Percentiles rank a stretch among this genome's conserved stretches.
phyloP scores from a whole-genome alignment of 2,113 vertebrate species.

The Paraplagusia blochii region DNA sequence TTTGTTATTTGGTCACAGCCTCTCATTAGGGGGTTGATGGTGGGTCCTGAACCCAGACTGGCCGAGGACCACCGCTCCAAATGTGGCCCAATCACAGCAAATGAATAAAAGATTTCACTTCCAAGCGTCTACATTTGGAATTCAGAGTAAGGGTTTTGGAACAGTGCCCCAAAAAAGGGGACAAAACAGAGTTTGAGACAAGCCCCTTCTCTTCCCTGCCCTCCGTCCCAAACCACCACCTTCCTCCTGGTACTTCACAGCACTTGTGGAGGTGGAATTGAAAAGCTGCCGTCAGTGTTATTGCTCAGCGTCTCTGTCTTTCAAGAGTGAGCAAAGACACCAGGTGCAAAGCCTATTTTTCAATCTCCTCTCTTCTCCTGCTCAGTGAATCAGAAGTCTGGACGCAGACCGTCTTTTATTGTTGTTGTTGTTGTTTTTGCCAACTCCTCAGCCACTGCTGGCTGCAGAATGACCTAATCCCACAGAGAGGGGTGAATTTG shows the following conservation, averaged over 20 bases:
- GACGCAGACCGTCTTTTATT: neutral
- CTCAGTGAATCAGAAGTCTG: constrained; percentile 10
- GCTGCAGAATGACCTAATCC: constrained; percentile 26
- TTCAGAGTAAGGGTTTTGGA: constrained; percentile 38
- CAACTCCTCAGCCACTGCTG: constrained; percentile 7
- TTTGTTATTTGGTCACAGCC: no score
- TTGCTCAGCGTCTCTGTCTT: constrained; percentile 24
- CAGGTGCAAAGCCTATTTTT: constrained; percentile 36
- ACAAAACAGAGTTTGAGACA: constrained; percentile 19
- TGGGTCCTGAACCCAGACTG: no score
- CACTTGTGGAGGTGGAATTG: constrained; percentile 49
- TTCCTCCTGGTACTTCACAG: constrained; percentile 19
- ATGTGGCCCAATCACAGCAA: constrained; percentile 48
- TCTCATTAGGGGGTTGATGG: no score
- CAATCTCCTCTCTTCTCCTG: constrained; percentile 32
- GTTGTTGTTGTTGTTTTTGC: neutral
- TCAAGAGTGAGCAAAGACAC: constrained; percentile 18
- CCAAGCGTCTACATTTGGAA: constrained; percentile 51
- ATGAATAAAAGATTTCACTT: constrained; percentile 64
- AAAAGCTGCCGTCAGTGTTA: constrained; percentile 27
- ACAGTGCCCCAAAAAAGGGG: constrained; percentile 31
- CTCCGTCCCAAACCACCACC: no score
- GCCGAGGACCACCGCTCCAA: no score
- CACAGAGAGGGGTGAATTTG: constrained; percentile 9
- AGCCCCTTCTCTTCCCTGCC: constrained; percentile 4